Percentiles rank a stretch among this genome's conserved stretches.
These are phyloP conservation scores for Apis cerana DNA, from an alignment of 1,140 invertebrate genomes.

Conservation along the genomic window DNA sequence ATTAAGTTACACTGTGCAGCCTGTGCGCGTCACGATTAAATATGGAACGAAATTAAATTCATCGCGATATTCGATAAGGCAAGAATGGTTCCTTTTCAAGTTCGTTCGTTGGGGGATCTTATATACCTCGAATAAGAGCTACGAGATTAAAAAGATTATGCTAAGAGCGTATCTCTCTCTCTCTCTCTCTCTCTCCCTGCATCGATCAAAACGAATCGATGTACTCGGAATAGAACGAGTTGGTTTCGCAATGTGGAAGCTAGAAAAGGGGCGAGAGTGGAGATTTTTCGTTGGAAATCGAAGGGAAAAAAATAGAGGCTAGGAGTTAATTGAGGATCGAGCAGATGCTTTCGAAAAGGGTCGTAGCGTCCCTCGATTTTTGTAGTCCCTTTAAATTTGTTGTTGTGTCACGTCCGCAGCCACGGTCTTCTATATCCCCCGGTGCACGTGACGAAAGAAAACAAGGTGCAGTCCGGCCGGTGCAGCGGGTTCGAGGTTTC, in stretches of 20 bases:
- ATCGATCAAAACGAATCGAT: too few relatives aligned
- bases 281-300: too few relatives aligned
- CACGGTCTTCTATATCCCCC: constrained; percentile 42
- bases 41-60: constrained; percentile 27
- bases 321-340: not conserved
- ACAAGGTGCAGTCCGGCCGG: constrained; percentile 68
- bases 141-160: not conserved
- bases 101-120: too few relatives aligned
- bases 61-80: constrained; percentile 4
- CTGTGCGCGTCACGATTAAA: not conserved
- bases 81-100: constrained; percentile 4
- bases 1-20: not conserved
- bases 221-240: too few relatives aligned
- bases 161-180: not conserved
- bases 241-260: too few relatives aligned
- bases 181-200: not conserved
- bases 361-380: constrained; percentile 40
- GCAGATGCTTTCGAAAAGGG: not conserved
- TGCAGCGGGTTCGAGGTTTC: constrained; percentile 68
- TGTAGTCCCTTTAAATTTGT: constrained; percentile 70
- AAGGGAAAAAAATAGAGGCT: not conserved
- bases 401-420: constrained; percentile 58
- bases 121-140: not conserved
- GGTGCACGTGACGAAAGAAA: constrained; percentile 72
- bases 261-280: too few relatives aligned